Conservation (phyloP, 1,140 invertebrate species). For the Drosophila quadrilineata region DNA sequence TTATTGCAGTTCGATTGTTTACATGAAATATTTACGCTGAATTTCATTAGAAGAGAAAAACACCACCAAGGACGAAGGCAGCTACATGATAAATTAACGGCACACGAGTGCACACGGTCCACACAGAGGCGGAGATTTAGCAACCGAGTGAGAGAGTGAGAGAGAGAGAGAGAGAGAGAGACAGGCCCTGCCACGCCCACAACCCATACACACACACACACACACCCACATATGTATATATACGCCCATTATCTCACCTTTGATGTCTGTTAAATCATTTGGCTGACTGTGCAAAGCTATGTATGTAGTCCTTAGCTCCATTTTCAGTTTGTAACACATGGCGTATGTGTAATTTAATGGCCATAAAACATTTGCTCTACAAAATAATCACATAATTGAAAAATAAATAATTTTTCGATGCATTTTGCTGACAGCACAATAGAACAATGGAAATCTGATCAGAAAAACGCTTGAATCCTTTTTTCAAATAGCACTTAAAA, state of each 20-base stretch:
- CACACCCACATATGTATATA: not conserved
- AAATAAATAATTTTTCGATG: conserved; percentile 29
- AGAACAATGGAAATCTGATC: not conserved
- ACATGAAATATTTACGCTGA: not conserved
- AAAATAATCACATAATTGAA: conserved; percentile 31
- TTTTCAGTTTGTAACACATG: conserved; percentile 23
- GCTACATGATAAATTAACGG: conserved; percentile 56
- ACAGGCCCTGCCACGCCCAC: not conserved
- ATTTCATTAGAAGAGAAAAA: conserved; percentile 1
- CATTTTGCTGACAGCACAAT: not conserved
- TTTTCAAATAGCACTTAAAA: too few relatives aligned
- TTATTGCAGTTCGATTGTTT: too few relatives aligned
- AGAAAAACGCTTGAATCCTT: too few relatives aligned
- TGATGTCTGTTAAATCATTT: conserved; percentile 13
- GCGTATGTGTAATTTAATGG: conserved; percentile 33
- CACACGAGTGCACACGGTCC: conserved; percentile 42
- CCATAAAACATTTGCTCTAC: conserved; percentile 9
- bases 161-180: too few relatives aligned
- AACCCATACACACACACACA: too few relatives aligned
- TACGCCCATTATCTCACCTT: conserved; percentile 7
- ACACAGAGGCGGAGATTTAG: too few relatives aligned
- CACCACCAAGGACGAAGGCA: not conserved
- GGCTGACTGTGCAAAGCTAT: conserved; percentile 9
- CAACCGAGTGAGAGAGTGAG: too few relatives aligned
- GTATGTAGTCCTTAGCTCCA: not conserved